A percentile compares a stretch with the other conserved stretches of the same genome.
phyloP scores from a whole-genome alignment of 1,140 invertebrate species.

The Ladona fulva region DNA sequence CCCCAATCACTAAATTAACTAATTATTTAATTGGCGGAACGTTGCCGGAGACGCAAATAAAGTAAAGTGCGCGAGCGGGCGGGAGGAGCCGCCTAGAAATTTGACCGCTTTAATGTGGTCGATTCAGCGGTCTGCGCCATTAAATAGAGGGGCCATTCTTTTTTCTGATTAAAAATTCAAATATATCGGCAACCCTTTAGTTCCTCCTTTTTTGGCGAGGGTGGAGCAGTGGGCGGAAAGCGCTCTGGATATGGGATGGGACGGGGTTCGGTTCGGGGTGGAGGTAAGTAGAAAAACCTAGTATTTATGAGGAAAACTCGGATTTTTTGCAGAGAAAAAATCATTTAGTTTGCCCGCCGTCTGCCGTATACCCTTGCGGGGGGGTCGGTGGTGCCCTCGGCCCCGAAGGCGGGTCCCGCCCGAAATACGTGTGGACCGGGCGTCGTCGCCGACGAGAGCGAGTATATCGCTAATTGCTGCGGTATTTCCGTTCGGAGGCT shows the following conservation, averaged over 20 bases:
- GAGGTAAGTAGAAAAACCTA: not conserved
- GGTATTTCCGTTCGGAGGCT: not conserved
- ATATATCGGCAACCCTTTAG: not conserved
- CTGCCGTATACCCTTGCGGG: not conserved
- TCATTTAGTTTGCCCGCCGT: not conserved
- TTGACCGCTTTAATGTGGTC: not conserved
- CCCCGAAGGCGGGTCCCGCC: not conserved
- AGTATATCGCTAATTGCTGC: constrained; percentile 3
- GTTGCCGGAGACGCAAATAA: too few species aligned
- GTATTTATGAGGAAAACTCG: too few species aligned
- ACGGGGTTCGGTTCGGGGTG: not conserved
- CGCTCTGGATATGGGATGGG: too few species aligned
- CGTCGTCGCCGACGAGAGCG: not conserved
- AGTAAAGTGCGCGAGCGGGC: not conserved
- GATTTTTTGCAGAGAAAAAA: not conserved
- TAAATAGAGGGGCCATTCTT: not conserved
- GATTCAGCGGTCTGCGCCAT: not conserved
- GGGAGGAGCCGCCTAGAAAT: not conserved
- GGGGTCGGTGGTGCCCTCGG: not conserved
- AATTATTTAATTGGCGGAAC: too few species aligned
- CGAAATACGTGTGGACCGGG: not conserved
- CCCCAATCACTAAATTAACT: too few species aligned
- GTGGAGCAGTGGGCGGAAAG: too few species aligned
- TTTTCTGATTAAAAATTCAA: not conserved
- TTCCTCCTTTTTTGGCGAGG: too few species aligned